A percentile compares a stretch with the other conserved stretches of the same genome.
These are phyloP conservation scores for Drosophila gunungcola DNA, from an alignment of 1,140 invertebrate genomes.

Conservation along the genomic window DNA sequence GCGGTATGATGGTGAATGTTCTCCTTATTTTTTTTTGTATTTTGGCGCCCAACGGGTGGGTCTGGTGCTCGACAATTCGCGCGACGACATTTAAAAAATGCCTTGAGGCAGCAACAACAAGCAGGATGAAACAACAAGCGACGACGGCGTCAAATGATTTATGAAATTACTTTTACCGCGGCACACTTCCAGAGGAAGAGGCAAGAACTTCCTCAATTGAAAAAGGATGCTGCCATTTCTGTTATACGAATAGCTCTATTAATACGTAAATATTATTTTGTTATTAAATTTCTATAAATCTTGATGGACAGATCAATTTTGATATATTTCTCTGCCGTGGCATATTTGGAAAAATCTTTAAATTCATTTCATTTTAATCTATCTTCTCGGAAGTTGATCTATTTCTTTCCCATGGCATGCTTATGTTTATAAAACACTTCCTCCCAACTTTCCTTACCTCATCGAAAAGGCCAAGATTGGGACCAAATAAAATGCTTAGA, in stretches of 20 bases:
- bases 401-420: too few relatives aligned
- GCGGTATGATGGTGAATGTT: background rate
- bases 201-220: background rate
- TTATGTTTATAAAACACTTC: too few relatives aligned
- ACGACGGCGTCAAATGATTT: constrained; percentile 81
- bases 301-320: too few relatives aligned
- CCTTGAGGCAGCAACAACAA: constrained; percentile 62
- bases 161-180: constrained; percentile 83
- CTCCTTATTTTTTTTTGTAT: background rate
- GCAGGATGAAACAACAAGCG: constrained; percentile 18
- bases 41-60: constrained; percentile 1
- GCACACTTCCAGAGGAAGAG: constrained; percentile 28
- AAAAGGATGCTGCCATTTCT: background rate
- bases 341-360: too few relatives aligned
- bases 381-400: too few relatives aligned
- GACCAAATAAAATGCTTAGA: background rate
- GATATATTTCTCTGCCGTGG: too few relatives aligned
- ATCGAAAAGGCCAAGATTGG: background rate
- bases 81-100: constrained; percentile 76
- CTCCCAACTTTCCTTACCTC: background rate
- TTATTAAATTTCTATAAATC: too few relatives aligned
- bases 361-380: too few relatives aligned
- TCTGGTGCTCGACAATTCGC: constrained; percentile 9
- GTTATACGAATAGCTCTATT: background rate
- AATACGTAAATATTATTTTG: too few relatives aligned